Conservation (phyloP, 2,888 invertebrate genomes). For the Corythucha ciliata region DNA sequence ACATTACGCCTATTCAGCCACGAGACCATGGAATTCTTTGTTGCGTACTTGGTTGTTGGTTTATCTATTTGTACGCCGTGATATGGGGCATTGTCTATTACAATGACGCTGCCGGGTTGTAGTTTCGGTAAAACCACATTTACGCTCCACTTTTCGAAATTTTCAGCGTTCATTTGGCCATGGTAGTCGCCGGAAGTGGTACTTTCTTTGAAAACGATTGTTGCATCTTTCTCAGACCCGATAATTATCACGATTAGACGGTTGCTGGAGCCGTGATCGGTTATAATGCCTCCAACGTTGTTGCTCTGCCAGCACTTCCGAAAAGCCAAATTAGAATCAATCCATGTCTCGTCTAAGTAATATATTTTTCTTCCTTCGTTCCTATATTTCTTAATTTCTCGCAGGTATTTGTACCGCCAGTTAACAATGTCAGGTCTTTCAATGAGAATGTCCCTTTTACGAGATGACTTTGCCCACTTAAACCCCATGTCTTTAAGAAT, state of each 20-base stretch:
- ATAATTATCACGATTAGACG: slow-evolving; percentile 1
- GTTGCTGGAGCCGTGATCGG: not conserved
- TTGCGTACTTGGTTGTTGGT: slow-evolving; percentile 3
- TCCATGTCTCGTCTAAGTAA: slow-evolving; percentile 24
- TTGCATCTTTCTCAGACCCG: not conserved
- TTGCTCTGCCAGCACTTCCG: slow-evolving; percentile 21
- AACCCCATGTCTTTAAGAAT: not conserved
- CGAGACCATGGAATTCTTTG: not conserved
- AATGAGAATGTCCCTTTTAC: slow-evolving; percentile 4
- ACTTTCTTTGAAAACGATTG: slow-evolving; percentile 4
- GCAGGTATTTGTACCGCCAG: slow-evolving; percentile 1
- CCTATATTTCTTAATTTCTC: slow-evolving; percentile 14
- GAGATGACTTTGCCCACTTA: slow-evolving; percentile 3
- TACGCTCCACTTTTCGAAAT: slow-evolving; percentile 36
- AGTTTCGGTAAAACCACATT: slow-evolving; percentile 24
- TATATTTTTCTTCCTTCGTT: slow-evolving; percentile 11
- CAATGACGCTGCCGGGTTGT: not conserved
- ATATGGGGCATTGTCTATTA: slow-evolving; percentile 5
- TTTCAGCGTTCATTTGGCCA: slow-evolving; percentile 14
- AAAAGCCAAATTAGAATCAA: slow-evolving; percentile 17
- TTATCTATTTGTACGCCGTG: slow-evolving; percentile 4
- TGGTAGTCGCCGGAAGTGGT: slow-evolving; percentile 7
- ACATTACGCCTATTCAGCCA: not conserved
- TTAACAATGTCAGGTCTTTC: slow-evolving; percentile 7
- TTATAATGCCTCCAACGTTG: slow-evolving; percentile 16